Evolutionary conservation across 2,888 invertebrate species (phyloP).

Genomic region (Cynaeus angustus): DNA sequence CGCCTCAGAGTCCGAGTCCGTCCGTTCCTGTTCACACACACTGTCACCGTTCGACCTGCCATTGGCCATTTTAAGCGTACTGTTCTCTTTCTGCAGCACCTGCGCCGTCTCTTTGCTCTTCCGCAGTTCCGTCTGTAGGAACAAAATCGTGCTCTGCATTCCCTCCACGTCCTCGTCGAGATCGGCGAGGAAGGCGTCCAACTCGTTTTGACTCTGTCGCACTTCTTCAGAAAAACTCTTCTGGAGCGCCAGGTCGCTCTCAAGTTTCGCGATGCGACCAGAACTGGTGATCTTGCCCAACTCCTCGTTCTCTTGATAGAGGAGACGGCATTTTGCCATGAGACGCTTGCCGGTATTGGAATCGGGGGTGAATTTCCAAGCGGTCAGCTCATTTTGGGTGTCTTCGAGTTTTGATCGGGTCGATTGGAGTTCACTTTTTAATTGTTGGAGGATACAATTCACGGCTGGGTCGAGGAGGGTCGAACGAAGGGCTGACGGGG

Average conservation of each 20-base stretch:
- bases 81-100: slow-evolving; percentile 77
- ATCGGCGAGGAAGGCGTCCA: slow-evolving; percentile 96
- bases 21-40: slow-evolving; percentile 69
- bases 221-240: slow-evolving; percentile 97
- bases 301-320: slow-evolving; percentile 98
- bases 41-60: slow-evolving; percentile 58
- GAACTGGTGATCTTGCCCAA: slow-evolving; percentile 96
- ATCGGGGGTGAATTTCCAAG: slow-evolving; percentile 99
- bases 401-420: slow-evolving; percentile 95
- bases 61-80: slow-evolving; percentile 63
- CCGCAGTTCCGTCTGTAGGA: slow-evolving; percentile 93
- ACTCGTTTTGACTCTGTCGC: slow-evolving; percentile 95
- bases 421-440: slow-evolving; percentile 91
- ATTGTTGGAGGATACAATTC: slow-evolving; percentile 92
- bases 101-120: slow-evolving; percentile 81
- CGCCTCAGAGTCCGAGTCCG: slow-evolving; percentile 71
- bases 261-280: slow-evolving; percentile 94
- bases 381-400: slow-evolving; percentile 97
- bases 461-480: slow-evolving; percentile 96
- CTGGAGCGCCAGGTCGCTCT: slow-evolving; percentile 95
- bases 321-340: slow-evolving; percentile 96
- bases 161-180: slow-evolving; percentile 98
- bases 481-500: slow-evolving; percentile 85
- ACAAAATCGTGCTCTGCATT: slow-evolving; percentile 97
- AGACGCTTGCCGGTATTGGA: slow-evolving; percentile 98